Base-by-base conservation (phyloP, 2,797 vertebrate species). In the Sebastes matsubarae region DNA sequence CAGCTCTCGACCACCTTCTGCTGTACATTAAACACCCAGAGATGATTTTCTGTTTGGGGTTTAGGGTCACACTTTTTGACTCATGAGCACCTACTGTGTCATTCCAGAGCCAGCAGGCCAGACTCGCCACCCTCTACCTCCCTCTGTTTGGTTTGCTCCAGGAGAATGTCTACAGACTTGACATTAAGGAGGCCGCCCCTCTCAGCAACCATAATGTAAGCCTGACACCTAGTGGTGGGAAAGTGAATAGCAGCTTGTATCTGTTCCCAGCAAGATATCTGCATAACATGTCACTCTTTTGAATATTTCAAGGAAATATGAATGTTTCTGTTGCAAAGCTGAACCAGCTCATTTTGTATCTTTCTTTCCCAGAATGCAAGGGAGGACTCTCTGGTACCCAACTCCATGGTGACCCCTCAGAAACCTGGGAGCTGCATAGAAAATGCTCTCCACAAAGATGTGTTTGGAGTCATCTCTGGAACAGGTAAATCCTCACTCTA, bases 141-240 rank as follows among this genome's bases (percentile, higher is more conserved):
- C 99, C 99, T 1, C 89, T 99, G 74, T 98, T 99, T 11, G 97
- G 98, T 24, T 91, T 99, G n/a, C 96, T 99, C n/a, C 97, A 97
- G 91, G 98, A 99, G 88, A 99, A 99, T 0, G 97, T 98, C 65
- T 95, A 97, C 83, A 94, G 98, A 42, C 96, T 99, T 66, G 97
- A 98, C 58, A 96, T 97, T 75, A 97, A 96, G 89, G 98, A 99
- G 2, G 92, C 96, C 0, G 96, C 95, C 2, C 93, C 95, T 0
- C 96, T 97, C 86, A 94, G 92, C 84, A 96, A 94, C 89, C 94
- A 96, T 89, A 96, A 66, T 80, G 97, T 98, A 93, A 95, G 96
- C 36, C 63, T 90, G 92, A 74, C 93, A 79, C 68, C 92, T 88
- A 72, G 84, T 89, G 94, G 87, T 8, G 3, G 11, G 8, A 65